phyloP scores from a whole-genome alignment of 2,888 invertebrate species.

The Clivina fossor region DNA sequence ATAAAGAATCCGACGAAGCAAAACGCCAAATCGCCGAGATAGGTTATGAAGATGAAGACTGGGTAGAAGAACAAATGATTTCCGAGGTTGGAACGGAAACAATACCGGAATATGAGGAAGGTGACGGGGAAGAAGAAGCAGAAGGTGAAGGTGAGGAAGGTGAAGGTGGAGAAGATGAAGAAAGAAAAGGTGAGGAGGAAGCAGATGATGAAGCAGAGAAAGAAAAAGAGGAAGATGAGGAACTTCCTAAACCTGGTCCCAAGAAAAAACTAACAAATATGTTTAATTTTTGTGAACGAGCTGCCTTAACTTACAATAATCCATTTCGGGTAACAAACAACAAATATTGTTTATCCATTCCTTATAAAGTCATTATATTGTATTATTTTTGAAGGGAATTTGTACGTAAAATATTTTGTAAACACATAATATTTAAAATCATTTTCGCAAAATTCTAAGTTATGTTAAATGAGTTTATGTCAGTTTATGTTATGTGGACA shows the following conservation, averaged over 20 bases:
- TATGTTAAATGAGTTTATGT: too few relatives aligned
- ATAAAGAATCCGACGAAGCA: slow-evolving; percentile 75
- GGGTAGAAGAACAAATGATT: slow-evolving; percentile 52
- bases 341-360: too few relatives aligned
- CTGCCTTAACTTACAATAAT: slow-evolving; percentile 79
- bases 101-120: slow-evolving; percentile 39
- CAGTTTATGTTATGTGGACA: too few relatives aligned
- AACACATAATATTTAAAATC: too few relatives aligned
- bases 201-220: slow-evolving; percentile 39
- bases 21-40: slow-evolving; percentile 61
- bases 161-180: slow-evolving; percentile 45
- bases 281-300: slow-evolving; percentile 93
- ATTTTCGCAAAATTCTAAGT: too few relatives aligned
- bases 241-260: slow-evolving; percentile 49
- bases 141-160: slow-evolving; percentile 42
- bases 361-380: too few relatives aligned
- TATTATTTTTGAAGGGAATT: too few relatives aligned
- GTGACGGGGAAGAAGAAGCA: slow-evolving; percentile 39
- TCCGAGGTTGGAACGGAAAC: slow-evolving; percentile 36
- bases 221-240: slow-evolving; percentile 45
- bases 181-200: slow-evolving; percentile 39
- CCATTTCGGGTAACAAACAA: slow-evolving; percentile 73
- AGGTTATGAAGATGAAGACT: slow-evolving; percentile 51
- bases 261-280: slow-evolving; percentile 86
- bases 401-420: too few relatives aligned